Percentiles rank a stretch among this genome's conserved stretches.
phyloP scores from a whole-genome alignment of 2,888 invertebrate genomes.

The Colletes collaris region DNA sequence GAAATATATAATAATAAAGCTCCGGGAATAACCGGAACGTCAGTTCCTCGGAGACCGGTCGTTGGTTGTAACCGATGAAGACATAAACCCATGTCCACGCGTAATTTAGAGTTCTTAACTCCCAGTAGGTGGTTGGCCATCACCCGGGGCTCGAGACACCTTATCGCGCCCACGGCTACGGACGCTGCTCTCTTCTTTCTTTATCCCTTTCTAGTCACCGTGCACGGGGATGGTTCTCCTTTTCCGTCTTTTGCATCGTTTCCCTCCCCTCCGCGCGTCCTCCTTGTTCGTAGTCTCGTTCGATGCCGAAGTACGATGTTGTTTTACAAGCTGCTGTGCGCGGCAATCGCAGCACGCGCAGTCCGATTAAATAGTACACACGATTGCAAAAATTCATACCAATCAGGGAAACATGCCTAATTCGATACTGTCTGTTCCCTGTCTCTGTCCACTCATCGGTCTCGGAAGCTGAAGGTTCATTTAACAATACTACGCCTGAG shows the following conservation, averaged over 20 bases:
- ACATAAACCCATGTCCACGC: conserved; percentile 80
- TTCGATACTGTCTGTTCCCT: too few relatives aligned
- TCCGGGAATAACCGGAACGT: conserved; percentile 65
- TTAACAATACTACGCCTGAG: too few relatives aligned
- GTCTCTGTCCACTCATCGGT: too few relatives aligned
- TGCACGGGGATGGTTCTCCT: neutral
- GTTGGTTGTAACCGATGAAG: conserved; percentile 79
- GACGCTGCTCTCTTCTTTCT: conserved; percentile 26
- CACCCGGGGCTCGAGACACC: conserved; percentile 81
- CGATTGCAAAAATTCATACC: too few relatives aligned
- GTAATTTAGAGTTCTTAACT: conserved; percentile 82
- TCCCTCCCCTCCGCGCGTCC: conserved; percentile 4
- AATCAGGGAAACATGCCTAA: too few relatives aligned
- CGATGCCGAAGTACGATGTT: conserved; percentile 35
- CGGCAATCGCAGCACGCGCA: conserved; percentile 56
- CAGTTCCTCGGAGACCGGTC: conserved; percentile 67
- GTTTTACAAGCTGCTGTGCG: conserved; percentile 67
- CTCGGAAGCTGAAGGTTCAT: too few relatives aligned
- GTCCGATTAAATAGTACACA: conserved; percentile 34
- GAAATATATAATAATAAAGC: conserved; percentile 69
- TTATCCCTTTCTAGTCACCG: conserved; percentile 11
- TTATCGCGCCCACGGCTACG: conserved; percentile 76
- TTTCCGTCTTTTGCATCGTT: conserved; percentile 23
- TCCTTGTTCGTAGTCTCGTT: conserved; percentile 25
- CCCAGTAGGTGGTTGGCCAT: conserved; percentile 81